A percentile compares a stretch with the other conserved stretches of the same genome.
These are phyloP conservation scores for Podarcis siculus DNA, from an alignment of 2,797 vertebrate species.

Conservation along the genomic window DNA sequence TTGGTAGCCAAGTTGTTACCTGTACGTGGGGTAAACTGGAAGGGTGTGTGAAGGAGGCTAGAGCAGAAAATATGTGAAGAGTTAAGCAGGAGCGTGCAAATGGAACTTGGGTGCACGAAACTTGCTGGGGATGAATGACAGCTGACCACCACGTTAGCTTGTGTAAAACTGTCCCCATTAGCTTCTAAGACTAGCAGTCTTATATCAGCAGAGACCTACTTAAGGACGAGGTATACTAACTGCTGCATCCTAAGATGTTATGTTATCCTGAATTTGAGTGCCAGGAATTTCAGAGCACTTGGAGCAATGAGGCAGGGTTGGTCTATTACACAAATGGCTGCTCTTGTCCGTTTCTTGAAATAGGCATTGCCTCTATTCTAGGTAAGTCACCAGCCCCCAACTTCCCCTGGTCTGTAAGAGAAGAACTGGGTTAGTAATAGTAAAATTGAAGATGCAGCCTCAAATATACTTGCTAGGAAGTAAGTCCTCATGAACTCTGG, in stretches of 20 bases:
- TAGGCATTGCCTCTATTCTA: not conserved
- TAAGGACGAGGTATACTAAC: not conserved
- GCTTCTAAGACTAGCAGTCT: not conserved
- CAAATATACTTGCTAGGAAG: not conserved
- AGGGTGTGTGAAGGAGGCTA: constrained; percentile 32
- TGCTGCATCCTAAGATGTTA: not conserved
- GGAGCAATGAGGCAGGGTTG: not conserved
- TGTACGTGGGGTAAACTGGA: not conserved
- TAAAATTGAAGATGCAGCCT: not conserved
- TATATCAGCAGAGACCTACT: not conserved
- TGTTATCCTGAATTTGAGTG: not conserved
- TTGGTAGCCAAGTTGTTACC: not conserved
- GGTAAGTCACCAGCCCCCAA: not conserved
- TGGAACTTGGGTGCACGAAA: not conserved
- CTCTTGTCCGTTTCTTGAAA: not conserved
- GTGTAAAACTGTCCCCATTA: too few species aligned
- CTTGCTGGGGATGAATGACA: not conserved
- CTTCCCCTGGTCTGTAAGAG: not conserved
- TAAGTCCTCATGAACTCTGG: too few species aligned
- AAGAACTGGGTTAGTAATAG: not conserved
- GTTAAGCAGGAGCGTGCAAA: too few species aligned
- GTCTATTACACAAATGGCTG: not conserved
- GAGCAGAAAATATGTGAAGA: not conserved
- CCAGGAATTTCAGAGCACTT: not conserved
- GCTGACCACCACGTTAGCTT: not conserved